Percentiles rank a stretch among this genome's conserved stretches.
phyloP scores from a whole-genome alignment of 2,888 invertebrate genomes.

The Macrophya alboannulata region DNA sequence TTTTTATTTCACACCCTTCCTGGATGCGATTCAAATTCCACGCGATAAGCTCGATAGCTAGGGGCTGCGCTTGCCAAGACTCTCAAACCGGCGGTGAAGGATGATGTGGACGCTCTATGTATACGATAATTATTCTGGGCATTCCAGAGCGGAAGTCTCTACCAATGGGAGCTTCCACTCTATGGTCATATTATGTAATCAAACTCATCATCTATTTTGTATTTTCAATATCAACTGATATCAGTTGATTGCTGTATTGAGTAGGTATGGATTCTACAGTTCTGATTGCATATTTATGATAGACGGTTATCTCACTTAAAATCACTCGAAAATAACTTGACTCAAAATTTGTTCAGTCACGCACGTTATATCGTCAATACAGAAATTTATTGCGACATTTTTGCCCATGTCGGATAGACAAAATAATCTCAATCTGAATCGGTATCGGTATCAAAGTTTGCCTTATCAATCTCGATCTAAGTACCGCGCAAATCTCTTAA shows the following conservation, averaged over 20 bases:
- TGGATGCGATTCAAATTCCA: neutral
- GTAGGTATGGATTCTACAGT: neutral
- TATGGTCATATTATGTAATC: neutral
- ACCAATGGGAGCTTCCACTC: neutral
- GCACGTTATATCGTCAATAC: neutral
- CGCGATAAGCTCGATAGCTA: neutral
- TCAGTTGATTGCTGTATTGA: neutral
- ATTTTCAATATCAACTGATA: neutral
- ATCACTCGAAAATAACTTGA: neutral
- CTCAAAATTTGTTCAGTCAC: neutral
- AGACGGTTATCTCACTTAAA: neutral
- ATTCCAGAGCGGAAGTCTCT: neutral
- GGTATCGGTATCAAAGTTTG: neutral
- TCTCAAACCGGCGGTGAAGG: neutral
- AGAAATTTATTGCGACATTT: neutral
- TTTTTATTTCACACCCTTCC: neutral
- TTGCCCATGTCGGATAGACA: neutral
- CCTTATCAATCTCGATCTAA: neutral
- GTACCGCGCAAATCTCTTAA: too few species aligned
- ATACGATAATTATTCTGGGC: neutral
- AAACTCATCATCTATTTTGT: neutral
- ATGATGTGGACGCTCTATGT: neutral
- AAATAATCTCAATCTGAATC: neutral
- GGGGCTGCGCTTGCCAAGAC: neutral
- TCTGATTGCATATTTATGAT: slow-evolving; percentile 1